phyloP scores from a whole-genome alignment of 2,888 invertebrate genomes.

The Nysson spinosus region DNA sequence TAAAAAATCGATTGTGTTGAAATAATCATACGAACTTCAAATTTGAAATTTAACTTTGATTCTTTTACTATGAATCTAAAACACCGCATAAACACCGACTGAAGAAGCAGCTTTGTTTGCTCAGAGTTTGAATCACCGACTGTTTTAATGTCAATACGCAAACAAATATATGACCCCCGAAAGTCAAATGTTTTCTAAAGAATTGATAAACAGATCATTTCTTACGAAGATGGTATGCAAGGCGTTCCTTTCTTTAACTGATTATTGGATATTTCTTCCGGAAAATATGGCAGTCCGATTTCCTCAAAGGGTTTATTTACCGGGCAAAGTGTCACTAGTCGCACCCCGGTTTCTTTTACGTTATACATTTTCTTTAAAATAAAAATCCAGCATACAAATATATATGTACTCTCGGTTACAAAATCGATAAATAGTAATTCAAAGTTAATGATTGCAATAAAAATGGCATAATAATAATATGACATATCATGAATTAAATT shows the following conservation, averaged over 20 bases:
- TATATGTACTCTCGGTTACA: no score
- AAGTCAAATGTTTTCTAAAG: no score
- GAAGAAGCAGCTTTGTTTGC: no score
- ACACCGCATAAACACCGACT: no score
- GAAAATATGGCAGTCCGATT: conserved; percentile 59
- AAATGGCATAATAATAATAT: neutral
- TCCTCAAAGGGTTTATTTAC: conserved; percentile 52
- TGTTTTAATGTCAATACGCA: no score
- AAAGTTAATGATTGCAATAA: neutral
- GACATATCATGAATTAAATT: neutral
- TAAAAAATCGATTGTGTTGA: no score
- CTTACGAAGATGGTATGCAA: conserved; percentile 35
- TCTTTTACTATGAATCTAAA: no score
- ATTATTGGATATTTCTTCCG: conserved; percentile 26
- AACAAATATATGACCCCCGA: no score
- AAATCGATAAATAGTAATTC: no score
- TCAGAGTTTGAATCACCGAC: no score
- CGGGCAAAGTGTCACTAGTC: conserved; percentile 67
- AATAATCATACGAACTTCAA: no score
- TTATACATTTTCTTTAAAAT: conserved; percentile 40
- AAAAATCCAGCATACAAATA: neutral
- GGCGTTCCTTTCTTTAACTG: conserved; percentile 2
- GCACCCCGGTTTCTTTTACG: conserved; percentile 62
- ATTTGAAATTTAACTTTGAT: no score
- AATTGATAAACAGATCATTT: neutral